Evolutionary conservation across 2,797 vertebrate genomes (phyloP).

Genomic region (Myiotriccus ornatus): DNA sequence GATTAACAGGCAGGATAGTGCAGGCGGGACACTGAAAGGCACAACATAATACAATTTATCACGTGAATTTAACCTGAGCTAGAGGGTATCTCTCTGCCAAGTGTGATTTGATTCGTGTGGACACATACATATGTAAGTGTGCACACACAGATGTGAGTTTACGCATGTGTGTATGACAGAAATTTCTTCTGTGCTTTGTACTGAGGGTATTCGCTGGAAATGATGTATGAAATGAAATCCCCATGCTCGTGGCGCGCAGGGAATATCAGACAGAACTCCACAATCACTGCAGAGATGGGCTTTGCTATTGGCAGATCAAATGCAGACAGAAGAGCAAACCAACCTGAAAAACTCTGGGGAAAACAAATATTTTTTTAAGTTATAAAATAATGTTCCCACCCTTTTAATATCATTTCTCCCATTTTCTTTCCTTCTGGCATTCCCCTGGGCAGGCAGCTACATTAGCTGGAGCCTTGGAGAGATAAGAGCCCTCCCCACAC

Average conservation of each 20-base stretch:
- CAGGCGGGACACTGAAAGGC: background rate
- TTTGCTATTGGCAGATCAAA: conserved; percentile 45
- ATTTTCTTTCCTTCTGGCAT: conserved; percentile 36
- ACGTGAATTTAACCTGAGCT: background rate
- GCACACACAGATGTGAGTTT: background rate
- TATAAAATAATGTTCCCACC: conserved; percentile 43
- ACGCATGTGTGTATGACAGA: background rate
- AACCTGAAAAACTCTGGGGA: conserved; percentile 54
- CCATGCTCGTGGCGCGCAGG: background rate
- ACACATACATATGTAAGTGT: background rate
- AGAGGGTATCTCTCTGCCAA: background rate
- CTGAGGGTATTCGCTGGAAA: conserved; percentile 21
- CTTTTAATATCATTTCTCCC: conserved; percentile 59
- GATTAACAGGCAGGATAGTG: background rate
- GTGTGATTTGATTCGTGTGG: conserved; percentile 4
- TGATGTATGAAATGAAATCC: conserved; percentile 58
- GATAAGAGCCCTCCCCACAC: conserved; percentile 30
- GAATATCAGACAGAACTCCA: conserved; percentile 19
- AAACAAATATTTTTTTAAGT: conserved; percentile 62
- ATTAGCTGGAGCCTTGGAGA: conserved; percentile 47
- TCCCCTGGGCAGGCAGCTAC: conserved; percentile 45
- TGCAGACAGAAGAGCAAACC: conserved; percentile 37
- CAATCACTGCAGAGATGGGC: conserved; percentile 23
- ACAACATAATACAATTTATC: background rate
- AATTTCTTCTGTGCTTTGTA: background rate